These are phyloP conservation scores for Eidolon helvum DNA, from an alignment of 2,113 vertebrate genomes.

Conservation along the genomic window DNA sequence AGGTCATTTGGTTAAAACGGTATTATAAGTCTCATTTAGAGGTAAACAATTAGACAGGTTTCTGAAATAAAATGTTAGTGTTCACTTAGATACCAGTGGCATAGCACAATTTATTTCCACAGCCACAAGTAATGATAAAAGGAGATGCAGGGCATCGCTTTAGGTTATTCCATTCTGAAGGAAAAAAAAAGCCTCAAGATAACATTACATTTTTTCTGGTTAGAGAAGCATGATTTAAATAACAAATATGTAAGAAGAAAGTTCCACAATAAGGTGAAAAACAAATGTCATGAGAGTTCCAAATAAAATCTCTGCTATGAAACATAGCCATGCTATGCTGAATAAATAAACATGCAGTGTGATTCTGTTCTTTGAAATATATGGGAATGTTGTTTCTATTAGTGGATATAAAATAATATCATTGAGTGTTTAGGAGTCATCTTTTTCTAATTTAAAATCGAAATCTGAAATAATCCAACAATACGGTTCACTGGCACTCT, in stretches of 20 bases:
- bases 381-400: background rate
- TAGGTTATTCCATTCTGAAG: background rate
- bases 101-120: background rate
- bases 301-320: slow-evolving; percentile 7
- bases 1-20: background rate
- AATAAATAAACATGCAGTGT: background rate
- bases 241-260: background rate
- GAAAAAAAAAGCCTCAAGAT: background rate
- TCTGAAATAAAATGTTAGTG: background rate
- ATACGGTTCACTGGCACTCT: background rate
- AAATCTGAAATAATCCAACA: background rate
- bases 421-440: background rate
- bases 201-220: background rate
- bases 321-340: background rate
- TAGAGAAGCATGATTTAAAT: background rate
- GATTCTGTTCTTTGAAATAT: background rate
- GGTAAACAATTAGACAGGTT: background rate
- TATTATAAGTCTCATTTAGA: background rate
- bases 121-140: background rate
- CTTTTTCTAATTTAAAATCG: background rate
- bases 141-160: background rate
- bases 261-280: background rate
- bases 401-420: background rate
- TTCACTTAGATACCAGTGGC: background rate
- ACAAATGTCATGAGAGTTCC: background rate